Conservation (phyloP, 2,888 invertebrate genomes). For the Clistopyga incitator region DNA sequence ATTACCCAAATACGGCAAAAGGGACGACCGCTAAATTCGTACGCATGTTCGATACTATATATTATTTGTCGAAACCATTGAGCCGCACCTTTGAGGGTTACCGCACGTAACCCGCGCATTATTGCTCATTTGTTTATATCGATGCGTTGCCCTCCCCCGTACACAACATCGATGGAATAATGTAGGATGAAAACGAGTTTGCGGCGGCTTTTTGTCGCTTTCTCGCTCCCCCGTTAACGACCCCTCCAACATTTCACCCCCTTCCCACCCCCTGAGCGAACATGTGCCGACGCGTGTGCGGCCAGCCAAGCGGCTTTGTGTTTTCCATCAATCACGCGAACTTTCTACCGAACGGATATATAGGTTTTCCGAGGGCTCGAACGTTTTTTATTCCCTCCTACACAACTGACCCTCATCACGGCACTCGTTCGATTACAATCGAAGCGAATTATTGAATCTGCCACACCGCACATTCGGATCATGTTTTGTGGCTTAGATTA, state of each 20-base stretch:
- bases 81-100: conserved; percentile 59
- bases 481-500: conserved; percentile 35
- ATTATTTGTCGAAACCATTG: conserved; percentile 53
- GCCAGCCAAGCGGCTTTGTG: conserved; percentile 76
- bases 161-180: conserved; percentile 44
- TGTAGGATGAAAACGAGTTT: conserved; percentile 55
- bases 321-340: conserved; percentile 83
- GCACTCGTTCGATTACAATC: conserved; percentile 78
- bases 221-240: conserved; percentile 60
- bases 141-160: conserved; percentile 13
- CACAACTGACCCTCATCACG: conserved; percentile 60
- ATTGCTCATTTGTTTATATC: conserved; percentile 65
- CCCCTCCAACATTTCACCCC: conserved; percentile 7
- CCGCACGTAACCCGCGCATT: conserved; percentile 60
- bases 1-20: conserved; percentile 1
- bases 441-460: conserved; percentile 82
- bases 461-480: conserved; percentile 34
- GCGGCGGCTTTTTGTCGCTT: conserved; percentile 76
- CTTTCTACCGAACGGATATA: conserved; percentile 79
- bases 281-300: conserved; percentile 68
- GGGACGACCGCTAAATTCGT: neutral
- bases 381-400: conserved; percentile 72
- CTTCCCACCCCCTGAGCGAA: conserved; percentile 29
- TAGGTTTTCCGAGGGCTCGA: conserved; percentile 73
- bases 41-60: conserved; percentile 18